Conservation (phyloP, 2,888 invertebrate species). For the Hyposoter dolosus region DNA sequence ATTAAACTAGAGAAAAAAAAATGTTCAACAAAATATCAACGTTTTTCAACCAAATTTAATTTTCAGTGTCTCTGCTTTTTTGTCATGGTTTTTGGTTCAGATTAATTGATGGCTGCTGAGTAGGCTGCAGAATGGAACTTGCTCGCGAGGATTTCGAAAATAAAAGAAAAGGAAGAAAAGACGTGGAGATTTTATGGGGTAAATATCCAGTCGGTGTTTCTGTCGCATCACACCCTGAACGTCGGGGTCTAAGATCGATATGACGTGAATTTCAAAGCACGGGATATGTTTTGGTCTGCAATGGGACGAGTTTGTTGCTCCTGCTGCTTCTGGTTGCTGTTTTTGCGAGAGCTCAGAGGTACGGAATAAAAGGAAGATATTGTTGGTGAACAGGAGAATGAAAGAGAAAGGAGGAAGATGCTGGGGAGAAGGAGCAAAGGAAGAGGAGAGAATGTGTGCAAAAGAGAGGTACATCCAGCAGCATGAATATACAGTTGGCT, state of each 20-base stretch:
- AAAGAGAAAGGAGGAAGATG: constrained; percentile 29
- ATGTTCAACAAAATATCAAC: too few relatives aligned
- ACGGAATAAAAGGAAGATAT: constrained; percentile 34
- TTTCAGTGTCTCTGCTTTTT: too few relatives aligned
- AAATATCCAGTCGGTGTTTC: not conserved
- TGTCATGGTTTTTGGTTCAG: not conserved
- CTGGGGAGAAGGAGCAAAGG: constrained; percentile 27
- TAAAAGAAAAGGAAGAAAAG: not conserved
- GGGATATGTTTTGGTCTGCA: constrained; percentile 38
- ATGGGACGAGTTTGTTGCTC: constrained; percentile 44
- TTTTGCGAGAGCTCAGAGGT: constrained; percentile 38
- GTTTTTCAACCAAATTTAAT: too few relatives aligned
- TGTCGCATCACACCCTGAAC: constrained; percentile 9
- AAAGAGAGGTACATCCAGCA: constrained; percentile 37
- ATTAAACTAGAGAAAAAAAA: too few relatives aligned
- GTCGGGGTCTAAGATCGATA: constrained; percentile 18
- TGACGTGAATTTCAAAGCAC: constrained; percentile 3
- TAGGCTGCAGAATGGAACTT: not conserved
- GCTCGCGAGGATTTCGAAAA: not conserved
- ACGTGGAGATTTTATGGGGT: not conserved
- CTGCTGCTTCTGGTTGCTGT: constrained; percentile 55
- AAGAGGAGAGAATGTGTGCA: constrained; percentile 33
- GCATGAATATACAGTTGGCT: constrained; percentile 36
- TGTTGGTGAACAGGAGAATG: not conserved
- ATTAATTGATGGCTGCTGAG: not conserved